Base-by-base conservation (phyloP, 2,888 invertebrate species). In the Drosophila vallismaia region DNA sequence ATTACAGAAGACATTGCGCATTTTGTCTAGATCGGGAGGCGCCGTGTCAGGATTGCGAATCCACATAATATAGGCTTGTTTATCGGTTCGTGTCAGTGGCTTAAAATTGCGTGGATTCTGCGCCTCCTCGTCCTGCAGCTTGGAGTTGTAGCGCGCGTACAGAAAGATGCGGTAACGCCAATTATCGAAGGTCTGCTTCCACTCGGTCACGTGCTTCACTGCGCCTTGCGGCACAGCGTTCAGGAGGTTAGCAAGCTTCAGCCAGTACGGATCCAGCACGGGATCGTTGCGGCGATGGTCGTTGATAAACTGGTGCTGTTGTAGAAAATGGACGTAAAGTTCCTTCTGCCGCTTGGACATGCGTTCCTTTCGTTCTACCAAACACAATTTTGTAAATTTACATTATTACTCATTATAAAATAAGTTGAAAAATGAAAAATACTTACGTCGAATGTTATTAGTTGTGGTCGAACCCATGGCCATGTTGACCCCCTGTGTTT, bases 301-400 rank as follows among this genome's bases (percentile, higher is more conserved):
- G 56, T 90, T 90, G 44, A 90, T 89, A 54, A 86, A 77, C 48
- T 89, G 88, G 73, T 90, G 88, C 59, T 90, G 89, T 56, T 90
- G 90, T 71, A 90, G 74, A 60, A 89, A 90, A 53, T 86, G 88
- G 6, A 90, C 90, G 58, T 90, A 90, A 7, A 90, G 84, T 53
- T 90, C 89, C 68, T 90, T 90, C 57, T 90, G 89, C 4, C 89
- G 86, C 59, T 90, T 90, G 4, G 90, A 90, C 89, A 90, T 90
- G 59, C 89, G 89, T 58, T 90, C 89, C 71, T 90, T 90, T 36
- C 89, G 90, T 68, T 90, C 89, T 90, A 51, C 1, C 45, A 58
- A 53, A n/a, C 6, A 6, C 1, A 7, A 5, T 14, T 42, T 42
- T 4, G 7, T 28, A 28, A 28, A 28, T 28, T 28, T 0, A 19